Base-by-base conservation (phyloP, 2,797 vertebrate species). In the Gymnocypris eckloni region DNA sequence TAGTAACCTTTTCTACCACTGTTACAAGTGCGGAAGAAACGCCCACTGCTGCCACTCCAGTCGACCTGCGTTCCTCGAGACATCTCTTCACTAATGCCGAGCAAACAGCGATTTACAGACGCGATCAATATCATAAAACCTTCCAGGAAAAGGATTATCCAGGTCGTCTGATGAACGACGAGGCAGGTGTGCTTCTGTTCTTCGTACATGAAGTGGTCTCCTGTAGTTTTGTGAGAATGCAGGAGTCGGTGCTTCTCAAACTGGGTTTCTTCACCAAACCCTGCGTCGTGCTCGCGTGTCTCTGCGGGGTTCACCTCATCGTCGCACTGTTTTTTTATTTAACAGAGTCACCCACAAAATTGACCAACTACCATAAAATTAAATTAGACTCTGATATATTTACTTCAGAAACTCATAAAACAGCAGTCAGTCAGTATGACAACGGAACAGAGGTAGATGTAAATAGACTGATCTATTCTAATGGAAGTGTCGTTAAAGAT, bases 291-390 rank as follows among this genome's bases (percentile, higher is more conserved):
- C 15, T 86, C n/a, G 39, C n/a, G 11, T 48, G 41, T 4, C 22
- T 87, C 45, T 66, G 78, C 72, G 78, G 18, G 37, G 10, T 88
- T 28, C 50, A 87, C 56, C 15, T 87, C 25, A 12, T 76, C 66
- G 3, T 88, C 15, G 79, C 73, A 25, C 13, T 88, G 33, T 6
- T 82, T 5, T 88, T 72, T 61, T 76, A 77, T 64, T 76, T 86
- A 52, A 37, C 16, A 22, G 25, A 61, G 12, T 18, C 83, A 4
- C 12, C 20, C 4, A 28, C 33, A 13, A 39, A 28, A 45, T 79
- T 79, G 0, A 41, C 39, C 8, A 66, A 39, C 6, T 79, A 85
- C 54, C 11, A 39, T 3, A 61, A 45, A 45, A 45, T 45, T 45
- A 2, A 45, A 3, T 45, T 11, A 11, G 43, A 45, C 43, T 45